These are phyloP conservation scores for Drosophila ercepeae DNA, from an alignment of 1,140 invertebrate species.

Conservation along the genomic window DNA sequence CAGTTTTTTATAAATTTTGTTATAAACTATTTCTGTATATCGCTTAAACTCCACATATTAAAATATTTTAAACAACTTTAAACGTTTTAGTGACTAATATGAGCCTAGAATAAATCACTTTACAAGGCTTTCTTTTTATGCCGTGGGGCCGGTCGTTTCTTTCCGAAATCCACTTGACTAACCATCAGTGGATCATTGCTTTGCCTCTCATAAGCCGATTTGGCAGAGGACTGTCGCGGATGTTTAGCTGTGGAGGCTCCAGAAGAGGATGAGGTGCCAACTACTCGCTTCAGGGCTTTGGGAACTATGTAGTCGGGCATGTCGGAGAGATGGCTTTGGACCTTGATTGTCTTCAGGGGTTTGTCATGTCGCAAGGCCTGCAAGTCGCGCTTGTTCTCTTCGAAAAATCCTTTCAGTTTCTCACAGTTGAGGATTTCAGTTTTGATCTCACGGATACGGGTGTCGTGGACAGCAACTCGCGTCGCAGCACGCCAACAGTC, in stretches of 20 bases:
- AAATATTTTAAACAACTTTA: background rate
- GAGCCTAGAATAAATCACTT: background rate
- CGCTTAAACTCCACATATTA: background rate
- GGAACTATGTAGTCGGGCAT: conserved; percentile 98
- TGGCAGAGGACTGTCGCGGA: conserved; percentile 36
- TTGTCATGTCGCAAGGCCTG: conserved; percentile 96
- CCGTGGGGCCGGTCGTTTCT: conserved; percentile 30
- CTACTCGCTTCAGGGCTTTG: conserved; percentile 87
- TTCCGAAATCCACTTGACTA: conserved; percentile 73
- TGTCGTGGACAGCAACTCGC: conserved; percentile 95
- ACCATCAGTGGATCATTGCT: conserved; percentile 82
- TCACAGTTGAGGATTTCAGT: conserved; percentile 96
- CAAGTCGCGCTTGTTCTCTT: conserved; percentile 96
- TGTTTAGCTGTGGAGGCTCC: conserved; percentile 62
- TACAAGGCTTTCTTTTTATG: conserved; percentile 39
- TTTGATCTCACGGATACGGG: conserved; percentile 97
- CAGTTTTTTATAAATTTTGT: too few species aligned
- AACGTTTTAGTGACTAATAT: background rate
- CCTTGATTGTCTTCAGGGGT: conserved; percentile 92
- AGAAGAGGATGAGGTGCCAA: conserved; percentile 79
- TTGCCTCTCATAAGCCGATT: conserved; percentile 71
- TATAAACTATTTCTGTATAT: background rate
- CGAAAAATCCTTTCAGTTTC: conserved; percentile 97
- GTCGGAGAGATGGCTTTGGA: conserved; percentile 94
- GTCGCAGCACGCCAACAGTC: conserved; percentile 98